Base-by-base conservation (phyloP, 1,140 invertebrate genomes). In the Adoxophyes honmai region DNA sequence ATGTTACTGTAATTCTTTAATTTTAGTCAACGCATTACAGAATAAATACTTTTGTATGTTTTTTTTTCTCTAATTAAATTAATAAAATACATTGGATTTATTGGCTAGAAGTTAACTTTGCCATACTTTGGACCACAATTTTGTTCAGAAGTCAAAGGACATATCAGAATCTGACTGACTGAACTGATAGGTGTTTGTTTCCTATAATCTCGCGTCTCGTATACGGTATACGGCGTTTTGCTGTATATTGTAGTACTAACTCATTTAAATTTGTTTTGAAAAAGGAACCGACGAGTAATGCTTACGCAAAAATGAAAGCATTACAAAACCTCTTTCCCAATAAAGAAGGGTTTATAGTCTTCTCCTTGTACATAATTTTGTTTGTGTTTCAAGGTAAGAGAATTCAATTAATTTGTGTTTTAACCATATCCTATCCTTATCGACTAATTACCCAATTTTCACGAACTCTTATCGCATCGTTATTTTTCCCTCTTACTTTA, bases 311-410 rank as follows among this genome's bases (percentile, higher is more conserved):
- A 67, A 73, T 76, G 70, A 68, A 67, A 56, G 57, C 91, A 78
- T 93, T 90, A 88, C 80, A 78, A 36, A 95, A 96, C 81, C 82
- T 97, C 53, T 97, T 98, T 83, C 95, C 96, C 9, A 95, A 94
- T 55, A 94, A 92, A 89, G 89, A 92, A 68, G 95, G 94, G 73
- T 90, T 94, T 70, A 74, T 96, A 15, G 93, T 97, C 68, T 98
- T 98, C 85, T 76, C 95, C 18, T 83, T 94, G 5, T 98, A 98
- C 72, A 96, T 98, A 37, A 75, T 85, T 56, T 68, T 88, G 44
- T 88, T 88, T 69, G 82, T 88, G 48, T 88, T 88, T 59, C 82
- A 88, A 78, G 85, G 84, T 87, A 73, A 72, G 64, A 54, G n/a
- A 54, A 15, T 44, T 39, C 37, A 57, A 33, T n/a, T n/a, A 37